A percentile compares a stretch with the other conserved stretches of the same genome.
Conservation (phyloP, 1,140 invertebrate species). For the Drosophila subobscura region DNA sequence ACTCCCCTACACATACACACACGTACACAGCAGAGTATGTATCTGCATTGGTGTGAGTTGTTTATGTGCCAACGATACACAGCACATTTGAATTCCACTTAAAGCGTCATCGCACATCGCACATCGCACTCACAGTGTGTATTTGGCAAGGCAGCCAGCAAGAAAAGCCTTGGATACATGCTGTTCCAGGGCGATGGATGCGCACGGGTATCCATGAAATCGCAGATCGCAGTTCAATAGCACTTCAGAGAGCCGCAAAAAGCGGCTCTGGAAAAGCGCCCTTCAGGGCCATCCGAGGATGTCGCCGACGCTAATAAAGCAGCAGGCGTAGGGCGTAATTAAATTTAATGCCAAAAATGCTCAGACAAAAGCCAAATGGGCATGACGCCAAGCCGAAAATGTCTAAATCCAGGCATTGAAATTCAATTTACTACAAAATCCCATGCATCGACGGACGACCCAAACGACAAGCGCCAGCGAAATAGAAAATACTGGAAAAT, state of each 20-base stretch:
- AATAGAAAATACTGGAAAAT: constrained; percentile 76
- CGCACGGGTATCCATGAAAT: constrained; percentile 21
- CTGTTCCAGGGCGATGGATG: neutral
- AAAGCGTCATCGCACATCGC: constrained; percentile 57
- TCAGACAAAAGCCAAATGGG: constrained; percentile 35
- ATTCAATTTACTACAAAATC: constrained; percentile 81
- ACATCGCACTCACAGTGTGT: neutral
- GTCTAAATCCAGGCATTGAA: constrained; percentile 73
- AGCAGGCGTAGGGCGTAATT: constrained; percentile 71
- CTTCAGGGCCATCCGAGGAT: constrained; percentile 18
- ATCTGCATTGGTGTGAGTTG: constrained; percentile 36
- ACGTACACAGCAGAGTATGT: neutral
- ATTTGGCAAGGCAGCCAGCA: constrained; percentile 27
- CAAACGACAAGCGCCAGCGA: constrained; percentile 39
- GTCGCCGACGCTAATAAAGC: constrained; percentile 57
- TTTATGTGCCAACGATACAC: constrained; percentile 74
- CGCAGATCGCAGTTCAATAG: constrained; percentile 38
- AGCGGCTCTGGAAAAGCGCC: neutral
- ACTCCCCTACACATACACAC: no score
- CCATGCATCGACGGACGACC: constrained; percentile 58
- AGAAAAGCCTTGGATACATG: constrained; percentile 10
- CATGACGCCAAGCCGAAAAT: constrained; percentile 28
- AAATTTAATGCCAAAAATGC: constrained; percentile 70
- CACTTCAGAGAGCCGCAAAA: constrained; percentile 5
- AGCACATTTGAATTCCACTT: constrained; percentile 75